phyloP scores from a whole-genome alignment of 2,888 invertebrate species.

The Zaprionus obscuricornis region DNA sequence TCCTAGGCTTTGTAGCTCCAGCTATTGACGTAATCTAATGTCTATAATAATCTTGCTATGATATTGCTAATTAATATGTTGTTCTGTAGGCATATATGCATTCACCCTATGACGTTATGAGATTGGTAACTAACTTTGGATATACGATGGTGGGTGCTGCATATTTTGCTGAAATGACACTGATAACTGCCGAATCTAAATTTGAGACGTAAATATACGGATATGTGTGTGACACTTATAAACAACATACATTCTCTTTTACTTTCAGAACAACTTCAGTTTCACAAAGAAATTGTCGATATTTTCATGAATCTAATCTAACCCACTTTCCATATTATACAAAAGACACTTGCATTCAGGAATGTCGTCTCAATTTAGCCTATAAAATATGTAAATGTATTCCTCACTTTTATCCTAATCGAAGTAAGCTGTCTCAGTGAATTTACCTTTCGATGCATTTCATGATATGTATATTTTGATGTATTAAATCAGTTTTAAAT shows the following conservation, averaged over 20 bases:
- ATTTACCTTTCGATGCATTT: too few relatives aligned
- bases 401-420: conserved; percentile 83
- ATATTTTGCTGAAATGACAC: conserved; percentile 65
- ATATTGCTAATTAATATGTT: background rate
- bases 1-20: conserved; percentile 70
- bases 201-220: conserved; percentile 65
- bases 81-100: conserved; percentile 75
- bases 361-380: conserved; percentile 82
- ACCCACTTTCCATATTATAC: conserved; percentile 81
- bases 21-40: conserved; percentile 62
- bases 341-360: conserved; percentile 80
- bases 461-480: too few relatives aligned
- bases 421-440: too few relatives aligned
- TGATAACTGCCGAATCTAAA: conserved; percentile 74
- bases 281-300: conserved; percentile 81
- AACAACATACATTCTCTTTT: background rate
- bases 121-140: conserved; percentile 71
- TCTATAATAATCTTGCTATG: too few relatives aligned
- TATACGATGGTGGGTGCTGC: conserved; percentile 66
- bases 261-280: conserved; percentile 70
- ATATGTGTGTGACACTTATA: too few relatives aligned
- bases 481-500: conserved; percentile 54
- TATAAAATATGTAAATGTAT: conserved; percentile 81
- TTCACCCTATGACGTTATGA: conserved; percentile 80
- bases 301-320: conserved; percentile 81